Evolutionary conservation across 2,888 invertebrate species (phyloP).

Genomic region (Cylloceria caligata): DNA sequence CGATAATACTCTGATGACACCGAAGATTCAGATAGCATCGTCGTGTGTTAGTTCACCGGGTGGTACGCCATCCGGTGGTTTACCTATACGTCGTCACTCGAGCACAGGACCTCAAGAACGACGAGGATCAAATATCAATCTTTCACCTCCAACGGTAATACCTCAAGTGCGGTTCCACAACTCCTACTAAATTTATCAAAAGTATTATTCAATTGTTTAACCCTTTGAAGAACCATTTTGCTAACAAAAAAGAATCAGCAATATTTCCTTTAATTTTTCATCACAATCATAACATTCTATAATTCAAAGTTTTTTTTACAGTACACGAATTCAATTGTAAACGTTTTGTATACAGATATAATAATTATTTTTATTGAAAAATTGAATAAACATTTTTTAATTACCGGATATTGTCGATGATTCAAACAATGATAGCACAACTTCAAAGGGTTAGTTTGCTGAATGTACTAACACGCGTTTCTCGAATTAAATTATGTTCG

Average conservation of each 20-base stretch:
- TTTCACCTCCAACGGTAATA: slow-evolving; percentile 95
- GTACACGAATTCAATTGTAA: not conserved
- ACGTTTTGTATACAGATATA: not conserved
- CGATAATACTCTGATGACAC: slow-evolving; percentile 96
- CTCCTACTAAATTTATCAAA: slow-evolving; percentile 31
- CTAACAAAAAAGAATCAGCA: not conserved
- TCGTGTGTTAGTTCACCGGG: slow-evolving; percentile 94
- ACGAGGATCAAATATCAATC: slow-evolving; percentile 92
- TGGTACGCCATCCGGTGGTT: slow-evolving; percentile 89
- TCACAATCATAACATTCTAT: too few species aligned
- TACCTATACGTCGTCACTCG: slow-evolving; percentile 95
- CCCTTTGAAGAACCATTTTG: slow-evolving; percentile 5
- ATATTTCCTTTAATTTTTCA: not conserved
- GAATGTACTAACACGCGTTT: not conserved
- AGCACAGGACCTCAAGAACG: slow-evolving; percentile 96
- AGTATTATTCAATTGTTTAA: not conserved
- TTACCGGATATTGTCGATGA: not conserved
- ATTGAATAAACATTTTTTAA: not conserved
- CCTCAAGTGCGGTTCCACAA: slow-evolving; percentile 52
- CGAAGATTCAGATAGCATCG: slow-evolving; percentile 94
- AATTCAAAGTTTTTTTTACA: too few species aligned
- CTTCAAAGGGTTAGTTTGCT: slow-evolving; percentile 15
- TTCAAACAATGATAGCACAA: slow-evolving; percentile 8
- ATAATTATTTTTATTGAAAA: too few species aligned
- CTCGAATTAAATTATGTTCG: not conserved